Conservation (phyloP, 1,140 invertebrate genomes). For the Eubasilissa regina region DNA sequence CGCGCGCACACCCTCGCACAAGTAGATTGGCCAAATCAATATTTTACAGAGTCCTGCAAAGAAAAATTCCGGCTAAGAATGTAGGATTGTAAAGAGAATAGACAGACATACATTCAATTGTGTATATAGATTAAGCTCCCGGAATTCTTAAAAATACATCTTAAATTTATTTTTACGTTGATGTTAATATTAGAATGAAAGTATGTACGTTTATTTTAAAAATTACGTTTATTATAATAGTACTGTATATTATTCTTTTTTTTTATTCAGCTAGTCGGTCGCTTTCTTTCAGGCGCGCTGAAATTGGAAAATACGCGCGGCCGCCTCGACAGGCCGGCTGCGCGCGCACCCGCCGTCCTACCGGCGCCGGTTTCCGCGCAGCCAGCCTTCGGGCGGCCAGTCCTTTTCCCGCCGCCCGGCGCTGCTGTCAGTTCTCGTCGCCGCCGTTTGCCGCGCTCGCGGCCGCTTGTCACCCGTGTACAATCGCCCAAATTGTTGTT, state of each 20-base stretch:
- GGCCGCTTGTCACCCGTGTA: not conserved
- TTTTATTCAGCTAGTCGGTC: too few relatives aligned
- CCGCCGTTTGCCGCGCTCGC: not conserved
- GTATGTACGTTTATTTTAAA: too few relatives aligned
- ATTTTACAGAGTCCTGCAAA: too few relatives aligned
- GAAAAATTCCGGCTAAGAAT: too few relatives aligned
- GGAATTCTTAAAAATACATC: too few relatives aligned
- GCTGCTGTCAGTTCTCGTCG: not conserved
- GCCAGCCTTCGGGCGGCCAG: not conserved
- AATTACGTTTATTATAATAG: too few relatives aligned
- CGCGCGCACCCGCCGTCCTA: not conserved
- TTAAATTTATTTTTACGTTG: not conserved
- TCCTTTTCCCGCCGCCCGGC: constrained; percentile 28
- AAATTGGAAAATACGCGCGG: not conserved
- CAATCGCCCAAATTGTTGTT: not conserved
- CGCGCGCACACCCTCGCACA: too few relatives aligned
- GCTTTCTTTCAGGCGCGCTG: too few relatives aligned
- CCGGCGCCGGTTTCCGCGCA: constrained; percentile 27
- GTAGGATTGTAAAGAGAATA: not conserved
- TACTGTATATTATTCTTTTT: too few relatives aligned
- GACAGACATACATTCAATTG: not conserved
- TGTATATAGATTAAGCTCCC: too few relatives aligned
- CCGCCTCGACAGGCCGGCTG: constrained; percentile 5
- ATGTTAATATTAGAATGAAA: too few relatives aligned
- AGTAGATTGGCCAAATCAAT: too few relatives aligned